Conservation (phyloP, 2,888 invertebrate genomes). For the Philhelius pedissequus region DNA sequence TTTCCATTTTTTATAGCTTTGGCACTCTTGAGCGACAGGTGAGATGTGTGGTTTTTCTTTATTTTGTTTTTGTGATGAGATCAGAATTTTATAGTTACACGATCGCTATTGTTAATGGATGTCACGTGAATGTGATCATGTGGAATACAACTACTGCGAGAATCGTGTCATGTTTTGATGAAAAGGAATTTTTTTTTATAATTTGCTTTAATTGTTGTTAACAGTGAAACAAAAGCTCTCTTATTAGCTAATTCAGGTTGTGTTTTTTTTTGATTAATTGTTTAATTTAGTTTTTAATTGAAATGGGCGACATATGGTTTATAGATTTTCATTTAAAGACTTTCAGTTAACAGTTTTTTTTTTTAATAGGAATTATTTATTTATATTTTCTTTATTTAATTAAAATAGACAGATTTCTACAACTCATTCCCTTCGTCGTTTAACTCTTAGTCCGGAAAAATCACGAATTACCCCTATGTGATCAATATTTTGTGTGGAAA, state of each 20-base stretch:
- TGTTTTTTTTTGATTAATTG: too few relatives aligned
- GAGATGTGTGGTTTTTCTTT: neutral
- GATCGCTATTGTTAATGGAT: constrained; percentile 54
- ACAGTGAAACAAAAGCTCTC: neutral
- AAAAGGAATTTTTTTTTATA: constrained; percentile 6
- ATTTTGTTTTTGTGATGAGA: constrained; percentile 39
- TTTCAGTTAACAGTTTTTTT: too few relatives aligned
- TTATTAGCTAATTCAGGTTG: neutral
- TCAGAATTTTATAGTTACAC: constrained; percentile 58
- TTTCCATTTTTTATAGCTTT: constrained; percentile 32
- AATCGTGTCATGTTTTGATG: constrained; percentile 34
- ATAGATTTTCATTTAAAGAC: too few relatives aligned
- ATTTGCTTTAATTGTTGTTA: neutral
- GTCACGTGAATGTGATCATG: constrained; percentile 59
- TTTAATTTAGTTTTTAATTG: too few relatives aligned
- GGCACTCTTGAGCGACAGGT: neutral
- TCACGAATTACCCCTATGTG: too few relatives aligned
- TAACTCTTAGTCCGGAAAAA: too few relatives aligned
- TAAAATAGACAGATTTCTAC: too few relatives aligned
- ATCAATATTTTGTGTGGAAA: too few relatives aligned
- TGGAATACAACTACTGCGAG: constrained; percentile 39
- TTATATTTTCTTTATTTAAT: too few relatives aligned
- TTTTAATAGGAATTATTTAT: too few relatives aligned
- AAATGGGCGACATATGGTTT: too few relatives aligned
- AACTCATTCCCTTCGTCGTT: too few relatives aligned